A percentile compares a stretch with the other conserved stretches of the same genome.
Evolutionary conservation across 2,888 invertebrate species (phyloP).

Genomic region (Pyralis farinalis): DNA sequence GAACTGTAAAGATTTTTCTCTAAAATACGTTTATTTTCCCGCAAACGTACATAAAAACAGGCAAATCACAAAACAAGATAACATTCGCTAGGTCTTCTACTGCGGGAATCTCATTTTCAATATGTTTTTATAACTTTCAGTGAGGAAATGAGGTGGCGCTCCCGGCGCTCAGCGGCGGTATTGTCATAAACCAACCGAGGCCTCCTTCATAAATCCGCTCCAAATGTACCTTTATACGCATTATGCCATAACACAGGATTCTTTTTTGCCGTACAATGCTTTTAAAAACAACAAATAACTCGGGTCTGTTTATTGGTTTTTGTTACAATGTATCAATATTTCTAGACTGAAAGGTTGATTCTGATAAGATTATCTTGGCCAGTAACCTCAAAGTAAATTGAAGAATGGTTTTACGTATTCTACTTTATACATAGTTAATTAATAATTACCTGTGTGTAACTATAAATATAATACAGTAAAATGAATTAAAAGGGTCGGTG

Average conservation of each 20-base stretch:
- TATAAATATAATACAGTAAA: no score
- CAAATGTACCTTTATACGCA: conserved; percentile 77
- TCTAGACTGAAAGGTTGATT: no score
- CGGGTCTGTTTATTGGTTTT: conserved; percentile 42
- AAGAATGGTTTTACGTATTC: no score
- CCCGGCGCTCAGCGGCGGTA: conserved; percentile 59
- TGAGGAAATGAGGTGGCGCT: conserved; percentile 78
- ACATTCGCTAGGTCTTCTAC: conserved; percentile 69
- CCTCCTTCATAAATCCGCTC: conserved; percentile 75
- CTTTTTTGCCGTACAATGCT: conserved; percentile 54
- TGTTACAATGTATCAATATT: conserved; percentile 15
- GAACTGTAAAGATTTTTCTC: conserved; percentile 37
- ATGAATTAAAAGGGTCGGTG: no score
- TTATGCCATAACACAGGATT: conserved; percentile 68
- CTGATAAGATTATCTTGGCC: no score
- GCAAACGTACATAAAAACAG: conserved; percentile 67
- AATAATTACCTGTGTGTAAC: no score
- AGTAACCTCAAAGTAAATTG: no score
- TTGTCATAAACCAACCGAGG: conserved; percentile 77
- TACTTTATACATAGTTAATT: no score
- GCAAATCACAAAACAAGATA: conserved; percentile 78
- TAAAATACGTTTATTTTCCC: conserved; percentile 64
- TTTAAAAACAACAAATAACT: conserved; percentile 62
- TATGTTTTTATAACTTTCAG: conserved; percentile 81
- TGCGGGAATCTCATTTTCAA: conserved; percentile 78